Evolutionary conservation across 2,888 invertebrate species (phyloP).

Genomic region (Hyles lineata): DNA sequence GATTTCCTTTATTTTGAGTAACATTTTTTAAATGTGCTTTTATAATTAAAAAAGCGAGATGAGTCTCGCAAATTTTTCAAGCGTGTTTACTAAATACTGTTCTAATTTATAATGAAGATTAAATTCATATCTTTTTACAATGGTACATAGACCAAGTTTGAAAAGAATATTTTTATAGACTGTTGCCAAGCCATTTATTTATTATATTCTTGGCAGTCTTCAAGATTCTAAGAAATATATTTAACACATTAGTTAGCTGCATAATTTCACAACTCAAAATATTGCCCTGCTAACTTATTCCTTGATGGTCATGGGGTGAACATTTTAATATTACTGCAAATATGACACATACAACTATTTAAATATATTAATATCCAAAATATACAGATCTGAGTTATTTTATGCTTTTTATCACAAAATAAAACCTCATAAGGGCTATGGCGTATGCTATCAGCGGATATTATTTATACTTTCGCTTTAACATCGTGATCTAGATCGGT

Average conservation of each 20-base stretch:
- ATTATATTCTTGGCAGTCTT: too few relatives aligned
- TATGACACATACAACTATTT: not conserved
- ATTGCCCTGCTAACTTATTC: not conserved
- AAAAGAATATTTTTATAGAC: too few relatives aligned
- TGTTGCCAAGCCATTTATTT: too few relatives aligned
- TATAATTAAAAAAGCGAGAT: not conserved
- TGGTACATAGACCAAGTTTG: too few relatives aligned
- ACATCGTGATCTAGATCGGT: too few relatives aligned
- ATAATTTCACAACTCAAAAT: not conserved
- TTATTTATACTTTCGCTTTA: too few relatives aligned
- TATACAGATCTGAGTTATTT: constrained; percentile 11
- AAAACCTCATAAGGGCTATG: not conserved
- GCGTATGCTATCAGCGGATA: not conserved
- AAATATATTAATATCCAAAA: constrained; percentile 9
- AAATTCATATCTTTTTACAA: not conserved
- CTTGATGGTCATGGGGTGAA: not conserved
- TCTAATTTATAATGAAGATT: not conserved
- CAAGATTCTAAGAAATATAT: too few relatives aligned
- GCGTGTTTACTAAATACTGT: not conserved
- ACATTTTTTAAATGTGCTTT: constrained; percentile 4
- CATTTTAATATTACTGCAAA: not conserved
- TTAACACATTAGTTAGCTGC: too few relatives aligned
- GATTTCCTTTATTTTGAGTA: not conserved
- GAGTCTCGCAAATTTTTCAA: not conserved
- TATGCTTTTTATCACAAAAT: constrained; percentile 17